Conservation (phyloP, 2,797 vertebrate species). For the Bufotes viridis region DNA sequence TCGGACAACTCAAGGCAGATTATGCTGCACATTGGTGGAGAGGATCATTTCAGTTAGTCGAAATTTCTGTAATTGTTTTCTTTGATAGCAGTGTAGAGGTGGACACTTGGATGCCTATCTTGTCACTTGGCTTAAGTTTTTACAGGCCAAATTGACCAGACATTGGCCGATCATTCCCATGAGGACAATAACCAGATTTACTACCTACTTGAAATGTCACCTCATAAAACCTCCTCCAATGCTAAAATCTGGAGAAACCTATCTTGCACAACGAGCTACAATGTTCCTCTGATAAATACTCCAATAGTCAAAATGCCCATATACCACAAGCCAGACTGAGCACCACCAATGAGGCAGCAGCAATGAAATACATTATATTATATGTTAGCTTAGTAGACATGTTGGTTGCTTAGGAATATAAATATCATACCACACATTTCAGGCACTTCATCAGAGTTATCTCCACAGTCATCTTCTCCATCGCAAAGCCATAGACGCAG, state of each 20-base stretch:
- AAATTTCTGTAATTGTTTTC: no score
- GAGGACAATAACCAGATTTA: neutral
- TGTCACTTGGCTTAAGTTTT: no score
- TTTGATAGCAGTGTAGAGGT: no score
- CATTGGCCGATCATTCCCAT: neutral
- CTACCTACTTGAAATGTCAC: neutral
- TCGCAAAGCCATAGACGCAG: slow-evolving; percentile 95
- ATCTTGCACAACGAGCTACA: neutral
- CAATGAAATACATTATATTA: neutral
- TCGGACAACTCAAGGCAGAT: no score
- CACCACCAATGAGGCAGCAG: neutral
- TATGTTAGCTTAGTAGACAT: neutral
- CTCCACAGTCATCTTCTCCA: slow-evolving; percentile 96
- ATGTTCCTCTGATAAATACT: neutral
- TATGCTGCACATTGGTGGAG: no score
- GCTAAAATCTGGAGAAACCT: no score
- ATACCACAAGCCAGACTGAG: neutral
- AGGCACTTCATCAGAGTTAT: slow-evolving; percentile 93
- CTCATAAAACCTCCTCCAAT: neutral
- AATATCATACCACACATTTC: slow-evolving; percentile 89
- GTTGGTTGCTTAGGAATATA: neutral
- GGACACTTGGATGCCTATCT: no score
- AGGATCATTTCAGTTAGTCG: no score
- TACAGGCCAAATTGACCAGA: no score
- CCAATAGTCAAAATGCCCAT: neutral